Base-by-base conservation (phyloP, 92 coral and sea anemone genomes). In the Virgularia gustaviana region DNA sequence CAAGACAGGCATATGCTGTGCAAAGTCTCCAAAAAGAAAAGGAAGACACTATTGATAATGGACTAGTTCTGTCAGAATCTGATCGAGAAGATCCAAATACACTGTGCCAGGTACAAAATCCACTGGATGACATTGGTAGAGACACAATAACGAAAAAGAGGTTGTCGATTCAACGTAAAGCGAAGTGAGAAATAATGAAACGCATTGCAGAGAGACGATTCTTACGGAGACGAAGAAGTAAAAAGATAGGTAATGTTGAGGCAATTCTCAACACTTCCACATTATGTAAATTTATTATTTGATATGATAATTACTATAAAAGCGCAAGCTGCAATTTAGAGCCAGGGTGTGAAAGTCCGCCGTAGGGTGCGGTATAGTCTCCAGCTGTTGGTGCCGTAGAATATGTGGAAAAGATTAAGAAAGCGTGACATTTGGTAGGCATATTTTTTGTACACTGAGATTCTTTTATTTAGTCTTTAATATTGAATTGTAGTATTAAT, bases 1-100 rank as follows among this genome's bases (percentile, higher is more conserved):
- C 86, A 32, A 78, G 78, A 7, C 90, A 77, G 22, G 90, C 80
- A 43, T 86, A 81, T 54, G 43, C 73, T 25, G 33, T 39, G 20
- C 63, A 57, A 36, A 54, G 80, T 58, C 62, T 77, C 70, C 61
- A 72, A 25, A 60, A 65, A 0, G 70, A 62, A 62, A 62, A 62
- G 25, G 55, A 61, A 35, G 43, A 70, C 49, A 65, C 70, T 15
- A 32, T 42, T 35, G 78, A 59, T 28, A 54, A 63, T 33, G 88
- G 77, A 61, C 45, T 71, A 19, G 58, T 72, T n/a, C n/a, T n/a
- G n/a, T n/a, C 83, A 7, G 80, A 83, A 41, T 78, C 88, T 12
- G 80, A n/a, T n/a, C n/a, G 77, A 6, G 83, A 83, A 55, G 47
- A 85, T 45, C 74, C 65, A 43, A 66, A 33, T 44, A 76, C 63